Percentiles rank a stretch among this genome's conserved stretches.
These are phyloP conservation scores for Parnassius glacialis DNA, from an alignment of 2,888 invertebrate species.

Conservation along the genomic window DNA sequence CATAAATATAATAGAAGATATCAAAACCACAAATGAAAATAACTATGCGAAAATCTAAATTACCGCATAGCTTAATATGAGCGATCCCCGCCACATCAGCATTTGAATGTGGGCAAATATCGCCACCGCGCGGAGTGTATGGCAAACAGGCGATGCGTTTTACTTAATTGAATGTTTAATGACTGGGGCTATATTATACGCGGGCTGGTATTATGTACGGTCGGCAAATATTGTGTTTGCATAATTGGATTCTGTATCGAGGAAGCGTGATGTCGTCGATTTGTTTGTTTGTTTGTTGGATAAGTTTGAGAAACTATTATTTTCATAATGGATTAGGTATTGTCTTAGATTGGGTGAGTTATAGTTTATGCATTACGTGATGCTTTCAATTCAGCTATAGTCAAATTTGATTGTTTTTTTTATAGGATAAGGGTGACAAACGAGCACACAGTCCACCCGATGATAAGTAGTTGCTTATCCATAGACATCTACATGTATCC, in stretches of 20 bases:
- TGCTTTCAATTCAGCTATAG: too few species aligned
- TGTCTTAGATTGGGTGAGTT: too few species aligned
- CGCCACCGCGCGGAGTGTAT: slow-evolving; percentile 50
- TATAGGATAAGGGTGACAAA: too few species aligned
- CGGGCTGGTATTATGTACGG: slow-evolving; percentile 32
- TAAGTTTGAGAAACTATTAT: slow-evolving; percentile 13
- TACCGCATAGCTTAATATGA: slow-evolving; percentile 20
- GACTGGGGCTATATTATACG: slow-evolving; percentile 41
- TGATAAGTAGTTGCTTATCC: too few species aligned
- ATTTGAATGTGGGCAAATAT: slow-evolving; percentile 56
- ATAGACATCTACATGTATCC: too few species aligned
- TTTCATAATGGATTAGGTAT: slow-evolving; percentile 9
- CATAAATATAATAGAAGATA: too few species aligned
- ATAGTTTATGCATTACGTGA: too few species aligned
- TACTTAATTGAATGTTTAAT: slow-evolving; percentile 72
- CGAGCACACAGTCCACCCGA: too few species aligned
- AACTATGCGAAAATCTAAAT: slow-evolving; percentile 7
- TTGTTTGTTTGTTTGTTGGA: slow-evolving; percentile 17
- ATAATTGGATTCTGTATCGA: slow-evolving; percentile 37
- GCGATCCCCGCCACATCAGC: slow-evolving; percentile 31
- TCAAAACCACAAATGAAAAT: not conserved
- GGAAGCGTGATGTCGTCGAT: slow-evolving; percentile 8
- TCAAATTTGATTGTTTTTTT: too few species aligned
- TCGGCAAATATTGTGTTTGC: slow-evolving; percentile 37
- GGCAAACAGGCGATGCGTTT: slow-evolving; percentile 64